These are phyloP conservation scores for Scelioninae gen. 2 DNA, from an alignment of 2,888 invertebrate species.

Conservation along the genomic window DNA sequence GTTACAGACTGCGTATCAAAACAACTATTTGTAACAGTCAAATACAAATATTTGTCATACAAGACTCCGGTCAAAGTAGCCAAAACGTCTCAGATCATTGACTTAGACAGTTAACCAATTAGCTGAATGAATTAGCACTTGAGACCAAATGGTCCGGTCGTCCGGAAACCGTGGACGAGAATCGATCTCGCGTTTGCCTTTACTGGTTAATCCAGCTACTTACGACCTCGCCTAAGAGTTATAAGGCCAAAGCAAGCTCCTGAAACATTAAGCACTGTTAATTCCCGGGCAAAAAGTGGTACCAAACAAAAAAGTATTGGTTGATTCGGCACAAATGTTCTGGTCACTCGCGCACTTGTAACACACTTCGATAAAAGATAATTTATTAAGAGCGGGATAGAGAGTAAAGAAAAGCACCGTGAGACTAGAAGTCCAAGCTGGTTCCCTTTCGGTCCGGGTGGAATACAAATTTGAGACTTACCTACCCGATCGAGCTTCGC, in stretches of 20 bases:
- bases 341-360: constrained; percentile 53
- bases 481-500: constrained; percentile 73
- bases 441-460: constrained; percentile 7
- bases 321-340: constrained; percentile 21
- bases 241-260: constrained; percentile 66
- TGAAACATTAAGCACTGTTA: constrained; percentile 67
- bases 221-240: constrained; percentile 68
- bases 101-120: no score
- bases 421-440: constrained; percentile 25
- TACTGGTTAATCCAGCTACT: constrained; percentile 66
- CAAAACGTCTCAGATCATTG: no score
- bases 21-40: constrained; percentile 37
- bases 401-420: constrained; percentile 48
- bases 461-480: constrained; percentile 67
- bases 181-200: background rate
- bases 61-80: no score
- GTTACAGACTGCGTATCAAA: no score
- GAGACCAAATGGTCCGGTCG: no score
- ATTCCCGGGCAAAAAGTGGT: constrained; percentile 20
- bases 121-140: constrained; percentile 20
- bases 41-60: no score
- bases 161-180: background rate
- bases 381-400: constrained; percentile 29
- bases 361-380: constrained; percentile 32
- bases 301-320: constrained; percentile 17